These are phyloP conservation scores for Bostrychus sinensis DNA, from an alignment of 2,113 vertebrate genomes.

Conservation along the genomic window DNA sequence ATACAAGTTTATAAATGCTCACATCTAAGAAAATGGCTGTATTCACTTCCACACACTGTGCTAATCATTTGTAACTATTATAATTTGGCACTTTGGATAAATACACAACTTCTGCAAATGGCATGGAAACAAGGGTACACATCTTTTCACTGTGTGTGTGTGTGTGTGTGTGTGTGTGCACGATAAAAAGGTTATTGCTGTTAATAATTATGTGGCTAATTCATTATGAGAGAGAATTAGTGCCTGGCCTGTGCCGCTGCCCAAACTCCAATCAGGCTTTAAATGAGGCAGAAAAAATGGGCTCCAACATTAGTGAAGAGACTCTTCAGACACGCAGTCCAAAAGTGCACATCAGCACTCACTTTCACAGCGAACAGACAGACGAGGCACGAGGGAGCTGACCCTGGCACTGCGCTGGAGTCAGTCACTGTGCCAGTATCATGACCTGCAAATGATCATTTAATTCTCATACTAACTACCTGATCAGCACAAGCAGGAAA, in stretches of 20 bases:
- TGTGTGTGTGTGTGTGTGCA: slow-evolving; percentile 35
- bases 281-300: slow-evolving; percentile 76
- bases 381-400: background rate
- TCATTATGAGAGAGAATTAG: slow-evolving; percentile 76
- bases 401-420: background rate
- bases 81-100: slow-evolving; percentile 32
- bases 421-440: background rate
- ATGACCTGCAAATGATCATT: background rate
- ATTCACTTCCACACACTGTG: slow-evolving; percentile 44
- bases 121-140: slow-evolving; percentile 22
- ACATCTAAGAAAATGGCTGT: too few relatives aligned
- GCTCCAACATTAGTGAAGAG: slow-evolving; percentile 59
- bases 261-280: slow-evolving; percentile 72
- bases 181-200: slow-evolving; percentile 62
- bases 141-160: slow-evolving; percentile 37
- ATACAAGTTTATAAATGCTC: too few relatives aligned
- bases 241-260: slow-evolving; percentile 61
- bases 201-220: slow-evolving; percentile 77
- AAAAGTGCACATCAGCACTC: slow-evolving; percentile 42
- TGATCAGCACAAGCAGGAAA: background rate
- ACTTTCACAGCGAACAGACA: slow-evolving; percentile 8
- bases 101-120: slow-evolving; percentile 32
- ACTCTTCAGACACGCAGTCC: slow-evolving; percentile 51
- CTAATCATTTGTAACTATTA: slow-evolving; percentile 68
- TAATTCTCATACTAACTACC: background rate